Percentiles rank a stretch among this genome's conserved stretches.
These are phyloP conservation scores for Trachelus stipa DNA, from an alignment of 2,888 invertebrate species.

Conservation along the genomic window DNA sequence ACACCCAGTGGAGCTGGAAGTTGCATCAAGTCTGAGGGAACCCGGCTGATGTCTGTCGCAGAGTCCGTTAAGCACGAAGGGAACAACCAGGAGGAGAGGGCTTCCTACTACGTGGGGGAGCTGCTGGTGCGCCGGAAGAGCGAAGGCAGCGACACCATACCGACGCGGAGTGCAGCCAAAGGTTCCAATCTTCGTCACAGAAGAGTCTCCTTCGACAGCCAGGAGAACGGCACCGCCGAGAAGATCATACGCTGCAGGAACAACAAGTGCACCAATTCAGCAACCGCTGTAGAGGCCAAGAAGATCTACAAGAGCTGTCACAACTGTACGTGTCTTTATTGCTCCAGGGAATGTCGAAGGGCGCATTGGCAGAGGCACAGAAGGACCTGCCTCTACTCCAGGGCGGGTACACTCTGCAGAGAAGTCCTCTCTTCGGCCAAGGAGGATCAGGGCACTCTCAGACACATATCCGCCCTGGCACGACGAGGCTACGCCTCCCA, in stretches of 20 bases:
- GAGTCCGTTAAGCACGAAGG: constrained; percentile 59
- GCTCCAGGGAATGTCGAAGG: constrained; percentile 89
- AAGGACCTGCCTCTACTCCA: constrained; percentile 88
- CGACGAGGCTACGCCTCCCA: constrained; percentile 85
- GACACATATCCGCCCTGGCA: constrained; percentile 85
- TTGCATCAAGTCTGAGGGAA: no score
- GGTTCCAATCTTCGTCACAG: constrained; percentile 67
- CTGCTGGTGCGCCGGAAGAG: constrained; percentile 71
- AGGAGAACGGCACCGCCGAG: constrained; percentile 67
- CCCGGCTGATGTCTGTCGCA: constrained; percentile 25
- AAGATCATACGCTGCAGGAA: constrained; percentile 80
- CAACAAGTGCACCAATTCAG: constrained; percentile 81
- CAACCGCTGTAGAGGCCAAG: constrained; percentile 81
- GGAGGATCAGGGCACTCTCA: constrained; percentile 80
- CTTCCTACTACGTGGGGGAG: constrained; percentile 49
- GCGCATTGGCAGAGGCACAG: constrained; percentile 95
- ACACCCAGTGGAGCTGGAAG: no score
- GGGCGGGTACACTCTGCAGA: constrained; percentile 90
- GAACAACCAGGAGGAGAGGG: constrained; percentile 42
- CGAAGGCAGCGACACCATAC: constrained; percentile 73
- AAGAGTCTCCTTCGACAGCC: constrained; percentile 72
- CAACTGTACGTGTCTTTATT: constrained; percentile 95
- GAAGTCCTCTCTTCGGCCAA: constrained; percentile 85
- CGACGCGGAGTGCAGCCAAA: constrained; percentile 40
- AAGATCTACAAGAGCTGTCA: constrained; percentile 91